Base-by-base conservation (phyloP, 2,888 invertebrate genomes). In the Ganaspis brasiliensis region DNA sequence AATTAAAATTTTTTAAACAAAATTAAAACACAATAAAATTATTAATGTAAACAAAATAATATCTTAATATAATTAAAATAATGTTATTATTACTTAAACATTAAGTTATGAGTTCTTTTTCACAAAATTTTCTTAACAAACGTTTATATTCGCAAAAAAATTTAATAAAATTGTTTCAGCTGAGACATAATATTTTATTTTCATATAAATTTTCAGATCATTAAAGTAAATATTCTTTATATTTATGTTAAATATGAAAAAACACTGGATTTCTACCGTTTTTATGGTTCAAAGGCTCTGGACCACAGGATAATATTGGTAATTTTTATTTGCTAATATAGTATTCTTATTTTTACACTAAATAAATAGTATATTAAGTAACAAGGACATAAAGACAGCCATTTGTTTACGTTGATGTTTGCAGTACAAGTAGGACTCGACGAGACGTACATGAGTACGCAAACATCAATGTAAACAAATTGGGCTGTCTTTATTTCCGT, bases 231-330 rank as follows among this genome's bases (percentile, higher is more conserved):
- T n/a, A 49, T 49, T 49, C 14, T n/a, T 49, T n/a, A n/a, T 8
- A 45, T 45, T 45, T 49, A 6, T 49, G 49, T 49, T n/a, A 49
- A n/a, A 49, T n/a, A n/a, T 14, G n/a, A 49, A 49, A 49, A n/a
- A 49, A 49, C 49, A n/a, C n/a, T n/a, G n/a, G 16, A n/a, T 49
- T 16, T 16, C 16, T 2, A 49, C n/a, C 16, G 49, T n/a, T 49
- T 49, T 49, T n/a, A 49, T 49, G 49, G 49, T 49, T 49, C 16
- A 49, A n/a, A 49, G 49, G 49, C 49, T n/a, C 49, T 49, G 16
- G n/a, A 49, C 49, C 49, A 49, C 49, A 1, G 49, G 49, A n/a
- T 14, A 49, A 49, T 49, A 49, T 49, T 49, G 6, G 6, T n/a
- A 49, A n/a, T 49, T 49, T 49, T 49, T 49, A 49, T 49, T 49